These are phyloP conservation scores for Yponomeuta cagnagella DNA, from an alignment of 2,888 invertebrate genomes.

Conservation along the genomic window DNA sequence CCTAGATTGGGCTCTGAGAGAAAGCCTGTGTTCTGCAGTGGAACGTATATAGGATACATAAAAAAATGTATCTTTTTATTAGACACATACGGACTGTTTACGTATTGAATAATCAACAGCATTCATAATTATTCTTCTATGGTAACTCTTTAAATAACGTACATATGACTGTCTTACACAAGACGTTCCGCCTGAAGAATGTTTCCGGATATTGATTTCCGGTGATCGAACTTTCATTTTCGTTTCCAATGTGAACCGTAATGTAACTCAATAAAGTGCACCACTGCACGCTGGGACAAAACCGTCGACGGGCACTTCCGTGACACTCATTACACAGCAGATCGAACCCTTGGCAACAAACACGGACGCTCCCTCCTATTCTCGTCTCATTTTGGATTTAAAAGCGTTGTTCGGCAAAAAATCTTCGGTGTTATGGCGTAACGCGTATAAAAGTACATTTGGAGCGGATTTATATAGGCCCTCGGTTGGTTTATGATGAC, in stretches of 20 bases:
- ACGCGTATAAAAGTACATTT: slow-evolving; percentile 73
- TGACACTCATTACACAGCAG: neutral
- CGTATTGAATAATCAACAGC: too few relatives aligned
- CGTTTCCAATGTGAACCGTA: too few relatives aligned
- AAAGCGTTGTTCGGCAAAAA: slow-evolving; percentile 51
- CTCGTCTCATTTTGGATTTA: slow-evolving; percentile 31
- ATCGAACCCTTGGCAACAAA: neutral
- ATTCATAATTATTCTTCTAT: too few relatives aligned
- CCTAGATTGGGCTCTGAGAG: too few relatives aligned
- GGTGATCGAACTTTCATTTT: too few relatives aligned
- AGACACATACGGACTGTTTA: too few relatives aligned
- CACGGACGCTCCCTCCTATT: neutral
- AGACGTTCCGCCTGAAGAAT: neutral
- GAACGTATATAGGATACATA: too few relatives aligned
- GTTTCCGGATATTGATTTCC: neutral
- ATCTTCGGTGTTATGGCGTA: slow-evolving; percentile 61
- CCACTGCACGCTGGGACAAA: neutral
- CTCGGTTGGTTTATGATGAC: slow-evolving; percentile 72
- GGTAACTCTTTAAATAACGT: neutral
- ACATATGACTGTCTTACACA: neutral
- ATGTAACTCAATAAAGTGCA: neutral
- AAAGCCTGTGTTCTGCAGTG: too few relatives aligned
- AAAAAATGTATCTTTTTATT: too few relatives aligned
- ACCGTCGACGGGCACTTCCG: neutral
- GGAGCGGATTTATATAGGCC: slow-evolving; percentile 69